These are phyloP conservation scores for Stercorarius parasiticus DNA, from an alignment of 2,113 vertebrate species.

Conservation along the genomic window DNA sequence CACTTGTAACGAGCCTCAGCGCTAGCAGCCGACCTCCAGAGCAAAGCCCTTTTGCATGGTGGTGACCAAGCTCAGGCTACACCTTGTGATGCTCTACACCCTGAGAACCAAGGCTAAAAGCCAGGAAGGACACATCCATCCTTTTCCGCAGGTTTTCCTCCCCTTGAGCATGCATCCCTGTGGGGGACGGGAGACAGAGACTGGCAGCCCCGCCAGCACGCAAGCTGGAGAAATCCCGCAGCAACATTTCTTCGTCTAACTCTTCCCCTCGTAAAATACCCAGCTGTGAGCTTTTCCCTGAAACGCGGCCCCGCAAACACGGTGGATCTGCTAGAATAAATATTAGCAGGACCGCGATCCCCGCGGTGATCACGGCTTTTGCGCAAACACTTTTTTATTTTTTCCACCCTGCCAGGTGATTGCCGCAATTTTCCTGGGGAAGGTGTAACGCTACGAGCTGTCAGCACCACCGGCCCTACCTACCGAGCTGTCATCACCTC, in stretches of 20 bases:
- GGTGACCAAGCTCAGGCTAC: background rate
- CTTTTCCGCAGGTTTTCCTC: background rate
- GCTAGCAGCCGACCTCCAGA: background rate
- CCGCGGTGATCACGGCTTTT: rapidly evolving
- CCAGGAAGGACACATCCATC: background rate
- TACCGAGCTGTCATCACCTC: slow-evolving; percentile 34
- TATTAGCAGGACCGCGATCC: background rate
- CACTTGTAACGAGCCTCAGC: background rate
- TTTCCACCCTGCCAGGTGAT: background rate
- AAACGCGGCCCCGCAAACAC: background rate
- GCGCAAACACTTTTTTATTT: background rate
- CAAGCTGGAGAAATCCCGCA: background rate
- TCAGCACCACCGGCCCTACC: background rate
- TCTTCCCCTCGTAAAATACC: background rate
- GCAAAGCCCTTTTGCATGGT: background rate
- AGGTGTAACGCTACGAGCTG: slow-evolving; percentile 22
- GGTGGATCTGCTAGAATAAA: background rate
- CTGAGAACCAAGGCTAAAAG: background rate
- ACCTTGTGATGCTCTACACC: rapidly evolving
- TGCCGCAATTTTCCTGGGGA: background rate
- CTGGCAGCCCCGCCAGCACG: background rate
- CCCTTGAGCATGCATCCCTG: background rate
- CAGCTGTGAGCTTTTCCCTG: background rate
- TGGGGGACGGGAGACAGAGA: rapidly evolving
- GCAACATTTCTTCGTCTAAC: background rate